Conservation (phyloP, 2,797 vertebrate species). For the Sphaeramia orbicularis region DNA sequence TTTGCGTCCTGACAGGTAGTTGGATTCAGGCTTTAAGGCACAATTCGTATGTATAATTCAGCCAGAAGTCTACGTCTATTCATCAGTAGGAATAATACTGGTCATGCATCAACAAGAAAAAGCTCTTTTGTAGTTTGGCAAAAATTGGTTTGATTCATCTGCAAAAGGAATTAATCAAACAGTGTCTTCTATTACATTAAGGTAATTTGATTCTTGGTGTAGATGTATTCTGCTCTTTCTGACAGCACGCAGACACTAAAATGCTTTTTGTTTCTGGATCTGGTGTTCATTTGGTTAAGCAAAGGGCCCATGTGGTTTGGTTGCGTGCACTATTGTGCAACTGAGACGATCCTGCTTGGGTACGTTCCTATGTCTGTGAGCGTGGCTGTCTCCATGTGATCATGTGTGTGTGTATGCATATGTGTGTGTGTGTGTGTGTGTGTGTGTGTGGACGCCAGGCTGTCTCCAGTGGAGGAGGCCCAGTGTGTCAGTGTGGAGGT, state of each 20-base stretch:
- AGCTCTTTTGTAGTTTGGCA: background rate
- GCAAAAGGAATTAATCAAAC: background rate
- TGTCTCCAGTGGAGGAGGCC: conserved; percentile 97
- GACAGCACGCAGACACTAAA: conserved; percentile 57
- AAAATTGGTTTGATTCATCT: background rate
- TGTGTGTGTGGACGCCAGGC: conserved; percentile 89
- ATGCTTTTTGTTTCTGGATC: conserved; percentile 60
- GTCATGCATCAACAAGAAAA: too few species aligned
- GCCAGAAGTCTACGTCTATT: too few species aligned
- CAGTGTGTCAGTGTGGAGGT: conserved; percentile 78
- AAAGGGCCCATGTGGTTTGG: conserved; percentile 68
- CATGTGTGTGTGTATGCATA: conserved; percentile 37
- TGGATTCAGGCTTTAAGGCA: background rate
- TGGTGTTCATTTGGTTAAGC: conserved; percentile 72
- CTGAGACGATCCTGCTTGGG: conserved; percentile 51
- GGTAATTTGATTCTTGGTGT: conserved; percentile 19
- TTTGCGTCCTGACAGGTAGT: background rate
- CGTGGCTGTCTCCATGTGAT: conserved; percentile 33
- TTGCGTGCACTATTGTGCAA: conserved; percentile 73
- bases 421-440: conserved; percentile 30
- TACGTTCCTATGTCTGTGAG: conserved; percentile 58
- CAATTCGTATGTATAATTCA: too few species aligned
- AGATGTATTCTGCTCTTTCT: conserved; percentile 16
- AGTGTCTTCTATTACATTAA: background rate
- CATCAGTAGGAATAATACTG: too few species aligned